Conservation (phyloP, 2,888 invertebrate species). For the Cheilosia pagana region DNA sequence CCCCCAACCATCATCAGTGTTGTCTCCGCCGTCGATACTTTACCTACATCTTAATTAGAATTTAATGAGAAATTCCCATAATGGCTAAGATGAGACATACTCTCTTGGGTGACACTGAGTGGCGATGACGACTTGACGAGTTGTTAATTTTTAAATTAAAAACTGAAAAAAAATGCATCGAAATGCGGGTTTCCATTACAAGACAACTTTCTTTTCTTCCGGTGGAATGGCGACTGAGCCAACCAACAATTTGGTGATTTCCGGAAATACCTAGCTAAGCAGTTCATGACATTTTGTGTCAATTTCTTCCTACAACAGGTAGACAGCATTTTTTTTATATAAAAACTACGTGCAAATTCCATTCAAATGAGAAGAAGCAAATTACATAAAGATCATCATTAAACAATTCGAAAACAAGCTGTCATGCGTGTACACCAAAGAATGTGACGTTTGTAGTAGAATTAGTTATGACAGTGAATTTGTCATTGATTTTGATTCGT, state of each 20-base stretch:
- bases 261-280: neutral
- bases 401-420: conserved; percentile 35
- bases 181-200: conserved; percentile 26
- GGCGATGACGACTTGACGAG: conserved; percentile 5
- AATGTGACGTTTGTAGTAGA: conserved; percentile 35
- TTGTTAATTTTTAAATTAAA: conserved; percentile 35
- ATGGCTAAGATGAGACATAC: conserved; percentile 13
- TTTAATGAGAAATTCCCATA: conserved; percentile 39
- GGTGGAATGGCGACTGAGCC: neutral
- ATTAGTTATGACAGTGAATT: conserved; percentile 55
- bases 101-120: neutral
- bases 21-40: conserved; percentile 2
- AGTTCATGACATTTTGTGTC: conserved; percentile 6
- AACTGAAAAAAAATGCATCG: neutral
- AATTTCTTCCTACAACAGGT: conserved; percentile 1
- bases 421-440: conserved; percentile 45
- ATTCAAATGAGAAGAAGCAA: conserved; percentile 20
- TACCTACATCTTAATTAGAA: conserved; percentile 35
- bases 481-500: conserved; percentile 50
- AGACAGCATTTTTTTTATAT: neutral
- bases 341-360: conserved; percentile 33
- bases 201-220: conserved; percentile 2
- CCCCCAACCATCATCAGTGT: conserved; percentile 11
- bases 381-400: conserved; percentile 5
- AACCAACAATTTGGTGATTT: neutral